Evolutionary conservation across 2,888 invertebrate species (phyloP), one percentile per base, ranked within the genome.

Genomic region (Tetragnatha montana): DNA sequence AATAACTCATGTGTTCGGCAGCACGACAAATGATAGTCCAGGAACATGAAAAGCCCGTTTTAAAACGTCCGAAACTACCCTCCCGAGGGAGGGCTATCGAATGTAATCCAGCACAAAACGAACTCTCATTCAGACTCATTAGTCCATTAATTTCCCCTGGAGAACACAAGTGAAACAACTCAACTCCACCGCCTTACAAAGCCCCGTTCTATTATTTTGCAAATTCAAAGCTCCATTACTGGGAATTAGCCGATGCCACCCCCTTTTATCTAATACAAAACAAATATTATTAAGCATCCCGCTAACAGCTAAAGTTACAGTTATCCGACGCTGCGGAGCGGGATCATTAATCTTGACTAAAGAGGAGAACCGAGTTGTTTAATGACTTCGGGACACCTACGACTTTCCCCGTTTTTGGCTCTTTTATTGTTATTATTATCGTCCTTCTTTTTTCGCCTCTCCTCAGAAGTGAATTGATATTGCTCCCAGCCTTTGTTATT

Each of bases 401-500:
- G 17, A 14, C 60, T 21, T 8, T 14, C 14, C 21, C 50, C 50
- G 50, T 8, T 76, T 50, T 51, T n/a, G 12, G n/a, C 10, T 21
- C 49, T 76, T 14, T 76, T 19, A 76, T 50, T 76, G 49, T 50
- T 17, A n/a, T 17, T 6, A 1, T 21, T 8, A 4, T 8, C 19
- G 19, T 78, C 21, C 6, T 51, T 78, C 22, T 21, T 71, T 71
- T 71, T 78, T 22, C 51, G 14, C 22, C 51, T 14, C 47, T 17
- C 14, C 17, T 49, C 17, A 14, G 21, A 60, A 60, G 78, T 60
- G 60, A 78, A 60, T 78, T 78, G 78, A 78, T 78, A 22, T 22
- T 51, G 21, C 60, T 78, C 50, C 21, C 60, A 8, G 22, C 78
- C 22, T 60, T 78, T 78, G 78, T 78, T 78, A 78, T 78, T 78